Conservation (phyloP, 1,140 invertebrate species). For the Thaumetopoea pityocampa region DNA sequence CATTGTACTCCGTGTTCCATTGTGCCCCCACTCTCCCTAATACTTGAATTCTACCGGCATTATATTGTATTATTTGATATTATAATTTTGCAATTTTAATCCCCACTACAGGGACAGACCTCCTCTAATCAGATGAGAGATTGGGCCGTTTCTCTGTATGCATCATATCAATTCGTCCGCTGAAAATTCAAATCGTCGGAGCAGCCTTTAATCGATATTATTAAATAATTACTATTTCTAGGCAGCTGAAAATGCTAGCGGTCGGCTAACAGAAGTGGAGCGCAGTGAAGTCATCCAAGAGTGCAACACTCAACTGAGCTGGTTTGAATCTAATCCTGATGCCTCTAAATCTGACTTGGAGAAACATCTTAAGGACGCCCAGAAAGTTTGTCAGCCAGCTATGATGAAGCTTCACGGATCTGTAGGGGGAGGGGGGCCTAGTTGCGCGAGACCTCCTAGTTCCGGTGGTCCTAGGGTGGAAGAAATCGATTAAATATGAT, state of each 20-base stretch:
- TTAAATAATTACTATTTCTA: conserved; percentile 31
- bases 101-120: too few species aligned
- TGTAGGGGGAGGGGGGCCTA: conserved; percentile 76
- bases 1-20: too few species aligned
- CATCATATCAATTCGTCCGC: too few species aligned
- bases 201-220: too few species aligned
- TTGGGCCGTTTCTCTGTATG: too few species aligned
- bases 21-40: too few species aligned
- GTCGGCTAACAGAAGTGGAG: conserved; percentile 78
- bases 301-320: conserved; percentile 75
- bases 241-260: conserved; percentile 81
- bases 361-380: conserved; percentile 83
- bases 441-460: conserved; percentile 32
- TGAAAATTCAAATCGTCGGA: too few species aligned
- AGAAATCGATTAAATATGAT: conserved; percentile 51
- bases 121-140: too few species aligned
- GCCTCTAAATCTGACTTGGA: conserved; percentile 88
- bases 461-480: conserved; percentile 46
- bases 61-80: too few species aligned
- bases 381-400: conserved; percentile 82
- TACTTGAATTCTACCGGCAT: too few species aligned
- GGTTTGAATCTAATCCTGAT: conserved; percentile 79
- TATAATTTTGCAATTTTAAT: too few species aligned
- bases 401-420: conserved; percentile 86
- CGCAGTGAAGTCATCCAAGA: conserved; percentile 77